Evolutionary conservation across 2,888 invertebrate species (phyloP).

Genomic region (Psylliodes chrysocephalus): DNA sequence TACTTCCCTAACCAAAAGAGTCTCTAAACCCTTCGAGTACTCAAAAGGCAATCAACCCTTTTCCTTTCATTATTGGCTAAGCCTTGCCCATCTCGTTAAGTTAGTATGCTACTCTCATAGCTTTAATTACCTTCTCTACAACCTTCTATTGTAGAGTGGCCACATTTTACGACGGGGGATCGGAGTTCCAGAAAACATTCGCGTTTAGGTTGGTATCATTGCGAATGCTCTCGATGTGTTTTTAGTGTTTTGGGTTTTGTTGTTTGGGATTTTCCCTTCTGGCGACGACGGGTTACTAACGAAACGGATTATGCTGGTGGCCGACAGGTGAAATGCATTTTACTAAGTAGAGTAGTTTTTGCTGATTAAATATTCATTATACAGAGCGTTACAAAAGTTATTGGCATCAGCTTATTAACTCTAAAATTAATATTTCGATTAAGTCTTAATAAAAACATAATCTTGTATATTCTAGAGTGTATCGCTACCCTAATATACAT

Average conservation of each 20-base stretch:
- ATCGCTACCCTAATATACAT: too few relatives aligned
- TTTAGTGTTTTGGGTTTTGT: conserved; percentile 19
- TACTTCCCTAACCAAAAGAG: conserved; percentile 12
- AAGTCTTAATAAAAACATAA: too few relatives aligned
- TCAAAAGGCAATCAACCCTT: conserved; percentile 44
- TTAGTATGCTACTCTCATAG: conserved; percentile 38
- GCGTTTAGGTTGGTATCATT: conserved; percentile 28
- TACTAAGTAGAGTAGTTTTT: neutral
- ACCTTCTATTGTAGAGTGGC: conserved; percentile 29
- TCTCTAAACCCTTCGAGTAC: conserved; percentile 30
- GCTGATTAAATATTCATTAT: too few relatives aligned
- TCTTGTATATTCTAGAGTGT: too few relatives aligned
- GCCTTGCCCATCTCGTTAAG: conserved; percentile 40
- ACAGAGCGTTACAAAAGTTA: too few relatives aligned
- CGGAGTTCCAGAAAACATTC: conserved; percentile 7
- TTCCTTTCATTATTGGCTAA: conserved; percentile 40
- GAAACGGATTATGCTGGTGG: neutral
- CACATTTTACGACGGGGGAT: conserved; percentile 33
- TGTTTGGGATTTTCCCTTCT: neutral
- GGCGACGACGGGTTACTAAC: neutral
- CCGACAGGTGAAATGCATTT: conserved; percentile 4
- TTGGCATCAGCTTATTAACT: too few relatives aligned
- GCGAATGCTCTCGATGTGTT: conserved; percentile 22
- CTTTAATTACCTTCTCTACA: conserved; percentile 39
- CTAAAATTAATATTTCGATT: too few relatives aligned